Base-by-base conservation (phyloP, 2,888 invertebrate species). In the Empis livida region DNA sequence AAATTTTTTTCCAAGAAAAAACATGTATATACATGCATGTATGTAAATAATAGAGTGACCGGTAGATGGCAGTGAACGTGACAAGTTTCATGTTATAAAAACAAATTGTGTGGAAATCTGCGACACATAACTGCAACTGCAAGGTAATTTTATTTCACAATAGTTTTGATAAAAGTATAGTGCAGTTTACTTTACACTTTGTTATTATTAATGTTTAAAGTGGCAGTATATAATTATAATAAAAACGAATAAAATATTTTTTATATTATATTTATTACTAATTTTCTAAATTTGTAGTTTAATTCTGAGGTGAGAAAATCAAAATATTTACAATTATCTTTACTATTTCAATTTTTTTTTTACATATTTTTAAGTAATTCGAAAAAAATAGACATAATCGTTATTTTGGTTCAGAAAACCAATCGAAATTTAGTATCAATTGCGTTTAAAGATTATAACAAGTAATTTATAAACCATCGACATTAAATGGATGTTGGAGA, bases 401-500 rank as follows among this genome's bases (percentile, higher is more conserved):
- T 20, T 20, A 6, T 20, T 20, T 20, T 20, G 20, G n/a, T n/a
- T n/a, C n/a, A n/a, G n/a, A n/a, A n/a, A n/a, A 20, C 20, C 20
- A 20, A 20, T 6, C 20, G 20, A 20, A 20, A 20, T 20, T 20
- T 20, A 6, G 20, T 20, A 20, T 20, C 20, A 20, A 20, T 20
- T 20, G 6, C 20, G 20, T 20, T 3, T 20, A 6, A 20, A 20
- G 20, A 20, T 20, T 20, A 20, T 20, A 20, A 5, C 20, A 20
- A 20, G 3, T 20, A 20, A 3, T 3, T 20, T 20, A 20, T 20
- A 20, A 20, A 54, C 52, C 48, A 52, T 49, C 51, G 45, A 55
- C 53, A 16, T 54, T 56, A 49, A 58, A 56, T 39, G 53, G 45
- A 41, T 57, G 55, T 51, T 56, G 55, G 57, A 54, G 50, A 53